These are phyloP conservation scores for Meandrina meandrites DNA, from an alignment of 92 coral and sea anemone species.

Conservation along the genomic window DNA sequence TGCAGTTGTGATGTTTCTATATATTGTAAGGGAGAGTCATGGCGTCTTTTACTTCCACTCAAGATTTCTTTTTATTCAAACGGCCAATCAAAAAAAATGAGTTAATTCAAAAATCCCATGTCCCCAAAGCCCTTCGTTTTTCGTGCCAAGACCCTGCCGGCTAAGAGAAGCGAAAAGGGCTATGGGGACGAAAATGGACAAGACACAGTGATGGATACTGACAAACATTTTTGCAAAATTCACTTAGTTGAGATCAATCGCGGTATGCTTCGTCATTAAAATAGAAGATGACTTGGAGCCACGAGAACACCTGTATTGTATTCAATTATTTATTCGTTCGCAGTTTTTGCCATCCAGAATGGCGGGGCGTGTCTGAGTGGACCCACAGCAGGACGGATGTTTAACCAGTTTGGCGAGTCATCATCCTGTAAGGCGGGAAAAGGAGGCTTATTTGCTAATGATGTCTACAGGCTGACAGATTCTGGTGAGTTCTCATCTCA, in stretches of 20 bases:
- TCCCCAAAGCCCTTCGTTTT: no score
- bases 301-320: background rate
- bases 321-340: background rate
- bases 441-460: constrained; percentile 80
- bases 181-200: no score
- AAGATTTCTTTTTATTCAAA: no score
- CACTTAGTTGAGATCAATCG: background rate
- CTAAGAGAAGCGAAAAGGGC: no score
- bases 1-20: no score
- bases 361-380: constrained; percentile 95
- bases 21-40: no score
- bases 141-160: no score
- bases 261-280: background rate
- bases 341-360: constrained; percentile 91
- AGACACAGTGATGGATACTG: no score
- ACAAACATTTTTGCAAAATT: no score
- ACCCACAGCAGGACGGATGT: constrained; percentile 69
- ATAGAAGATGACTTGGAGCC: background rate
- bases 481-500: constrained; percentile 61
- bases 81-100: no score
- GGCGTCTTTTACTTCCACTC: no score
- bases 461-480: constrained; percentile 69
- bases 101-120: no score
- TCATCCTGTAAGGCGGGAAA: constrained; percentile 74
- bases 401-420: constrained; percentile 77